Base-by-base conservation (phyloP, 2,797 vertebrate species). In the Enteromius argenteus region DNA sequence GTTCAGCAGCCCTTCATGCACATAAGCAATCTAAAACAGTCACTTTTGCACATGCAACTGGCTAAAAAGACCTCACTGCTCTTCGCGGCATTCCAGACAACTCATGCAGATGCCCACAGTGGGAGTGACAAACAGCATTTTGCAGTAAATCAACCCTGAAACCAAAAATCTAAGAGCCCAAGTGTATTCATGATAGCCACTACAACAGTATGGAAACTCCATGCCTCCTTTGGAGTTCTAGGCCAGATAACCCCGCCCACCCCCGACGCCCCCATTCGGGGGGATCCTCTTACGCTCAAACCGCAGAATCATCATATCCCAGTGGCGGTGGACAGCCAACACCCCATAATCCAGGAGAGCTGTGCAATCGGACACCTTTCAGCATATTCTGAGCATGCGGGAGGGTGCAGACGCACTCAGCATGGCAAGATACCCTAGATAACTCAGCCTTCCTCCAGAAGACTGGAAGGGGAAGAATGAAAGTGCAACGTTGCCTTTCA, bases 361-460 rank as follows among this genome's bases (percentile, higher is more conserved):
- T 88, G 90, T 91, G 93, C 93, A 95, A 96, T 91, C 92, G 81
- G 94, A 95, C 89, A 88, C 90, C 88, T 74, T 85, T 67, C 73
- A 81, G 93, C 91, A 92, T 95, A 95, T 95, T 95, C 93, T 91
- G 92, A 93, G 93, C 92, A 94, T 90, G 90, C 92, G 91, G 91
- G 93, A 94, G 90, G 93, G 91, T 93, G 91, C 88, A 87, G 91
- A 91, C 91, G 87, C 90, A 91, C 91, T 82, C 91, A 90, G 88
- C 88, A 86, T 89, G 91, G 72, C 89, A 92, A 91, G 91, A 94
- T 92, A 87, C 89, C 91, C 90, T 81, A 89, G 81, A 91, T 81
- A 79, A 81, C 89, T 86, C 44, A 80, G 91, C 90, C 90, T 86
- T 71, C 87, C 91, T 84, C 88, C 87, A 89, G 86, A 81, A 64